Percentiles rank a stretch among this genome's conserved stretches.
phyloP scores from a whole-genome alignment of 2,888 invertebrate species.

The Malacosoma neustria region DNA sequence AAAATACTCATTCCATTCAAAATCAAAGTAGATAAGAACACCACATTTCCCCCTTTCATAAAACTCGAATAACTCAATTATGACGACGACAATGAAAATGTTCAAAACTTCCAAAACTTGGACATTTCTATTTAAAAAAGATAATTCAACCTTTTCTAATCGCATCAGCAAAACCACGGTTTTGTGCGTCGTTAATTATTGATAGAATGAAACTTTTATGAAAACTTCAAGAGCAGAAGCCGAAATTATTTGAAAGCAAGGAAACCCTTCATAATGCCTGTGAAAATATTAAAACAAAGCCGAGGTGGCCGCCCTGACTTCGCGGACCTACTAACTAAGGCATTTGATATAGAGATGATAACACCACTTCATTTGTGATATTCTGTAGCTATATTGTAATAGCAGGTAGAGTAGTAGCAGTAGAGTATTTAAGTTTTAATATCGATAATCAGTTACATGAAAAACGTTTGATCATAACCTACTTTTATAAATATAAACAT shows the following conservation, averaged over 20 bases:
- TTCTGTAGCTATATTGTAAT: no score
- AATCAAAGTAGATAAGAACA: constrained; percentile 6
- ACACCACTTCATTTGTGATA: no score
- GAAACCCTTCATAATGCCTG: constrained; percentile 74
- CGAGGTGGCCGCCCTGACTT: constrained; percentile 65
- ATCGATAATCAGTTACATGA: no score
- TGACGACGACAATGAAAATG: constrained; percentile 31
- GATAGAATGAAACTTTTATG: constrained; percentile 75
- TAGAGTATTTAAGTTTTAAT: no score
- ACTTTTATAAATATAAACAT: no score
- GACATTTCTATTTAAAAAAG: constrained; percentile 16
- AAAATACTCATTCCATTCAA: neutral
- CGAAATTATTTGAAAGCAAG: constrained; percentile 73
- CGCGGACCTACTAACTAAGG: constrained; percentile 46
- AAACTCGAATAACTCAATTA: constrained; percentile 38
- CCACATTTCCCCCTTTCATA: constrained; percentile 25
- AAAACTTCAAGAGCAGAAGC: constrained; percentile 74
- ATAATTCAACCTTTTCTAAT: constrained; percentile 63
- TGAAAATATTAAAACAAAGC: constrained; percentile 76
- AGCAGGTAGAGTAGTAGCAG: no score
- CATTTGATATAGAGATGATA: constrained; percentile 32
- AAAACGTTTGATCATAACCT: no score
- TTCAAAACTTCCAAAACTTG: constrained; percentile 15
- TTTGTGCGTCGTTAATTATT: constrained; percentile 70
- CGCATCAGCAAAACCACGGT: constrained; percentile 59